Base-by-base conservation (phyloP, 2,797 vertebrate species). In the Platyrinchus mystaceus region DNA sequence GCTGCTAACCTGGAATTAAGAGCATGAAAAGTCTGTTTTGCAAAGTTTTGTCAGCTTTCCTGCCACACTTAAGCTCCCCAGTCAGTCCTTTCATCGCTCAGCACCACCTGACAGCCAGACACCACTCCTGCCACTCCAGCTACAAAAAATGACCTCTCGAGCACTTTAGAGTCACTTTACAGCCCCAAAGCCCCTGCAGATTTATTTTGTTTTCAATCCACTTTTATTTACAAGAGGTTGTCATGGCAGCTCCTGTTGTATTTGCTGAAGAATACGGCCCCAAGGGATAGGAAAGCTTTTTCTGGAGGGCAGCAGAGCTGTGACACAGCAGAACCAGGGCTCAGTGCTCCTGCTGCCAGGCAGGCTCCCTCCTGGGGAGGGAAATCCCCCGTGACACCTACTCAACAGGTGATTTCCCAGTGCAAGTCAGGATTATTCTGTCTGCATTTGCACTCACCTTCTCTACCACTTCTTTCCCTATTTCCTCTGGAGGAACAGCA, bases 201-300 rank as follows among this genome's bases (percentile, higher is more conserved):
- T 76, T 66, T 84, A 92, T 87, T 87, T 80, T 62, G 34, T n/a
- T 84, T 79, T 80, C 79, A 68, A 91, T 47, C 7, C 22, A 44
- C 34, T 89, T 66, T 74, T 76, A 91, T 93, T 89, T 93, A 93
- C 71, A 91, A 78, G 83, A 55, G n/a, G 66, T 71, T 84, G 77
- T 50, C 70, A 76, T 59, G 77, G 74, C 46, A 90, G 68, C 17
- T 90, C 6, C 46, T 53, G 49, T 49, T 68, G 17, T 3, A 69
- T 21, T 75, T 0, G 0, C 73, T 76, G 55, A 53, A 49, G 74
- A 78, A 24, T 22, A 64, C 0, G 1, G 55, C 77, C 80, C 62
- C n/a, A 26, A 23, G 62, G 58, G 77, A 71, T 12, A 87, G 37
- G 37, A 86, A 24, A 84, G 80, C 21, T 46, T 71, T 41, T 37